A percentile compares a stretch with the other conserved stretches of the same genome.
Evolutionary conservation across 2,888 invertebrate genomes (phyloP).

Genomic region (Chloromyia formosa): DNA sequence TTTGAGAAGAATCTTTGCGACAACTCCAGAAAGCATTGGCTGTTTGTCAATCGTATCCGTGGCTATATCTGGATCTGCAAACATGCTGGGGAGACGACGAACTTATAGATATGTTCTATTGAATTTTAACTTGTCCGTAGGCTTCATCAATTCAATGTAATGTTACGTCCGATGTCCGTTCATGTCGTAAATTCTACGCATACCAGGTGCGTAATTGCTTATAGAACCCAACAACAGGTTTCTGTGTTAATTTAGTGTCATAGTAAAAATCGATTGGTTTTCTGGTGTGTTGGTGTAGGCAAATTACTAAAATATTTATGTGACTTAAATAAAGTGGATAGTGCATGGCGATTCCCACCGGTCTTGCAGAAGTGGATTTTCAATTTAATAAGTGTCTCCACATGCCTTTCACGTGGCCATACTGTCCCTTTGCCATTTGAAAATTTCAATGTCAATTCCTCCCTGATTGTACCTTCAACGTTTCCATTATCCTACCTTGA

Average conservation of each 20-base stretch:
- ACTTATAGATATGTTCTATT: neutral
- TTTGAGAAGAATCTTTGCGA: neutral
- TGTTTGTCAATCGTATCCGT: neutral
- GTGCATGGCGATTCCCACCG: too few relatives aligned
- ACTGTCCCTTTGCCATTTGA: too few relatives aligned
- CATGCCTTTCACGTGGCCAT: too few relatives aligned
- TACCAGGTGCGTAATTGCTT: constrained; percentile 3
- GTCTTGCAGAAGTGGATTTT: too few relatives aligned
- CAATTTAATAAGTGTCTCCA: too few relatives aligned
- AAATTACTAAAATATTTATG: too few relatives aligned
- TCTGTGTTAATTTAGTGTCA: neutral
- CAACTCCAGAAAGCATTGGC: neutral
- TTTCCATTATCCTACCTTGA: too few relatives aligned
- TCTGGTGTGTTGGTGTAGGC: too few relatives aligned
- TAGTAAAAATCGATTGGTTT: neutral
- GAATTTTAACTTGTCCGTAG: neutral
- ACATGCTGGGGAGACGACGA: neutral
- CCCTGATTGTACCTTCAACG: too few relatives aligned
- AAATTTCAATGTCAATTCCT: too few relatives aligned
- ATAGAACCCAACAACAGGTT: neutral
- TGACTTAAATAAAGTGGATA: too few relatives aligned
- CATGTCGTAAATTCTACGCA: constrained; percentile 4
- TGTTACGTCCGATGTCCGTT: neutral
- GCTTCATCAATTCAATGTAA: neutral
- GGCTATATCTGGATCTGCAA: neutral